Conservation (phyloP, 2,888 invertebrate species). For the Graphium colonna region DNA sequence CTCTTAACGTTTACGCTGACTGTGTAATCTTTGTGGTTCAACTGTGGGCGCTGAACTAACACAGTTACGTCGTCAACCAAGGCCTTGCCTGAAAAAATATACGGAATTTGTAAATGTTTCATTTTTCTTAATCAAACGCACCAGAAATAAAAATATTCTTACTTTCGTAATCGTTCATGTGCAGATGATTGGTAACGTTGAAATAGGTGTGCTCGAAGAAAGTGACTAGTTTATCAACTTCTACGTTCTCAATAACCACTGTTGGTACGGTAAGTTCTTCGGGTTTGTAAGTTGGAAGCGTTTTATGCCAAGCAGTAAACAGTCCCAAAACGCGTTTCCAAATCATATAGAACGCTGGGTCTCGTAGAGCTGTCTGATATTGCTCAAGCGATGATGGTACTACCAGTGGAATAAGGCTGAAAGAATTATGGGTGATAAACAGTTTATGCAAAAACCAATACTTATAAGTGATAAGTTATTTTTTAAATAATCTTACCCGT, state of each 20-base stretch:
- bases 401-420: conserved; percentile 39
- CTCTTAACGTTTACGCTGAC: conserved; percentile 81
- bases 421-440: conserved; percentile 1
- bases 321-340: conserved; percentile 80
- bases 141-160: too few relatives aligned
- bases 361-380: conserved; percentile 82
- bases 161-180: conserved; percentile 46
- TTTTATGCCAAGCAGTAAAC: conserved; percentile 80
- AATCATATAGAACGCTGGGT: conserved; percentile 85
- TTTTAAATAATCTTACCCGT: conserved; percentile 39
- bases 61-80: conserved; percentile 61
- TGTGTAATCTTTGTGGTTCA: conserved; percentile 86
- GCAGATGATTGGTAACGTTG: conserved; percentile 80
- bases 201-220: conserved; percentile 84
- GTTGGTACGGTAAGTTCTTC: conserved; percentile 81
- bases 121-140: too few relatives aligned
- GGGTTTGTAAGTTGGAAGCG: conserved; percentile 80
- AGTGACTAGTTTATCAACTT: conserved; percentile 83
- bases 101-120: too few relatives aligned
- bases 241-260: conserved; percentile 82
- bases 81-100: conserved; percentile 40
- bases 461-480: too few relatives aligned
- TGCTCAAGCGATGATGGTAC: conserved; percentile 83
- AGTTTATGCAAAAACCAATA: too few relatives aligned
- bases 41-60: conserved; percentile 82